Percentiles rank a stretch among this genome's conserved stretches.
Evolutionary conservation across 2,797 vertebrate species (phyloP).

Genomic region (Ciconia nigra): DNA sequence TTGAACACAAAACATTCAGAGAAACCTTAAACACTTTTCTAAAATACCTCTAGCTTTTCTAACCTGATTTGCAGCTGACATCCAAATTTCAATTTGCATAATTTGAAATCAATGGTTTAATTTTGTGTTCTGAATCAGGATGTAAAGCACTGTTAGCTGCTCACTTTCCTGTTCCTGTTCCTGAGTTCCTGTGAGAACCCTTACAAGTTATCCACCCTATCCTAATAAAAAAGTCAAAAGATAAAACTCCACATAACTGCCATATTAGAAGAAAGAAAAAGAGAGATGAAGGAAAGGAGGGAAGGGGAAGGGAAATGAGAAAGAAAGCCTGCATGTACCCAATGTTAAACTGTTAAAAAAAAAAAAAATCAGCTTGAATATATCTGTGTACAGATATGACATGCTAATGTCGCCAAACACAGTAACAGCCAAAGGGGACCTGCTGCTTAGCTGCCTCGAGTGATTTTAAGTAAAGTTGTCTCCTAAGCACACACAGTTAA

Average conservation of each 20-base stretch:
- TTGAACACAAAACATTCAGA: not conserved
- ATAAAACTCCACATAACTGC: not conserved
- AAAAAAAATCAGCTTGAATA: not conserved
- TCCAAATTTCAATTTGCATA: not conserved
- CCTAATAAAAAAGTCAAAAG: not conserved
- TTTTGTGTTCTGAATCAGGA: not conserved
- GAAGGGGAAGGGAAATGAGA: not conserved
- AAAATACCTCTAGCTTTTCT: not conserved
- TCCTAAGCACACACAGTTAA: not conserved
- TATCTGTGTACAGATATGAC: not conserved
- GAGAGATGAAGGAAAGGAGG: not conserved
- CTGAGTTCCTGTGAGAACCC: not conserved
- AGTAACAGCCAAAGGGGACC: not conserved
- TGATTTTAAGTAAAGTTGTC: not conserved
- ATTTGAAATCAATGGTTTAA: not conserved
- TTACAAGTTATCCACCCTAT: not conserved
- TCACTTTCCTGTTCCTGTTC: not conserved
- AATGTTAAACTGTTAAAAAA: not conserved
- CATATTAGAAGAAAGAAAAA: not conserved
- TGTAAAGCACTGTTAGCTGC: not conserved
- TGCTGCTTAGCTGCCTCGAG: not conserved
- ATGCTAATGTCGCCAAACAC: not conserved
- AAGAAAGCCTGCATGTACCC: not conserved
- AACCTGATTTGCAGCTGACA: not conserved
- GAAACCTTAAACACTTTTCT: not conserved